Evolutionary conservation across 2,888 invertebrate genomes (phyloP).

Genomic region (Cotesia congregata): DNA sequence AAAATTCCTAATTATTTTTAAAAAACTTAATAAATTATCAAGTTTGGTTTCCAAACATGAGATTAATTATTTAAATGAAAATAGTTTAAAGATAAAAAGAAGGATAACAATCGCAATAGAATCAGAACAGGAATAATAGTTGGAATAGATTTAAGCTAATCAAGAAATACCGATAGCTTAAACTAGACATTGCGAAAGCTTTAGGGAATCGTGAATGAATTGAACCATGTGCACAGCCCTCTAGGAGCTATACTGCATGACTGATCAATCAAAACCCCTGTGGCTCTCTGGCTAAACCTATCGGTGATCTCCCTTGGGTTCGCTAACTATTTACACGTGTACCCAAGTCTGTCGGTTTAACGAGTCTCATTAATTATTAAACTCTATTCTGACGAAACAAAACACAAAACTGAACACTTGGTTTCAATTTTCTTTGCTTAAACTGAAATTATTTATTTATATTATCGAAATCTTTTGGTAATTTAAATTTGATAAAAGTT

Average conservation of each 20-base stretch:
- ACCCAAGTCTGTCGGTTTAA: conserved; percentile 18
- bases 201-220: conserved; percentile 11
- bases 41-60: neutral
- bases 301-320: conserved; percentile 24
- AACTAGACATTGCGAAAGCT: conserved; percentile 11
- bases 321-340: conserved; percentile 28
- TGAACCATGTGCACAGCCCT: conserved; percentile 8
- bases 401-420: neutral
- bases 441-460: neutral
- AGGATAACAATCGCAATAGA: neutral
- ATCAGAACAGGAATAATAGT: conserved; percentile 2
- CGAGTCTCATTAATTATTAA: conserved; percentile 15
- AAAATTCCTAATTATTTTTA: neutral
- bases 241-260: conserved; percentile 23
- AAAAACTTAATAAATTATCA: neutral
- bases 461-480: neutral
- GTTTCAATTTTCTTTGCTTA: neutral
- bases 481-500: neutral
- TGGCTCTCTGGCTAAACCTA: conserved; percentile 8
- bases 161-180: conserved; percentile 7
- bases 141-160: conserved; percentile 1
- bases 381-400: neutral
- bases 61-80: neutral
- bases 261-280: conserved; percentile 35
- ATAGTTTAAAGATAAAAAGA: neutral